Evolutionary conservation across 2,113 vertebrate genomes (phyloP).

Genomic region (Acrocephalus arundinaceus): DNA sequence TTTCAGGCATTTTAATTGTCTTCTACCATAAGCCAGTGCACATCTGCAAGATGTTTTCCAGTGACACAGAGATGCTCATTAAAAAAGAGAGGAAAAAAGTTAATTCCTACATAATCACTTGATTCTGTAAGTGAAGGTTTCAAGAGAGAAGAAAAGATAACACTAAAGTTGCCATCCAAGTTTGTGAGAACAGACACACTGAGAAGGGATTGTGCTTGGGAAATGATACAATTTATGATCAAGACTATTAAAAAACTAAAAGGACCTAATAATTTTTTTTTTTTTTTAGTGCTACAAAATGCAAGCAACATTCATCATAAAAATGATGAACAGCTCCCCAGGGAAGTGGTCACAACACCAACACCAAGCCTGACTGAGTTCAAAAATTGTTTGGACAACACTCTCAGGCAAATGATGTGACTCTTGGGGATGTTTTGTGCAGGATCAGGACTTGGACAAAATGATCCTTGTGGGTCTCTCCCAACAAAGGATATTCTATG

Average conservation of each 20-base stretch:
- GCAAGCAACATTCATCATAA: background rate
- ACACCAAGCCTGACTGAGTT: background rate
- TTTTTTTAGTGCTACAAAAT: background rate
- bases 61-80: background rate
- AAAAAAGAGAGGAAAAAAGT: background rate
- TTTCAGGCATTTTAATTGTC: background rate
- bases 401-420: background rate
- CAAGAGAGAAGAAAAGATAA: background rate
- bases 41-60: background rate
- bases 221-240: background rate
- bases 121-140: background rate
- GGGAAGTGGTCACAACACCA: background rate
- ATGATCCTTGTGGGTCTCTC: background rate
- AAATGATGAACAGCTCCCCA: background rate
- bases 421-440: background rate
- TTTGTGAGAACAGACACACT: background rate
- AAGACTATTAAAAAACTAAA: background rate
- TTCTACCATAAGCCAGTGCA: background rate
- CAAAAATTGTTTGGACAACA: background rate
- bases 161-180: background rate
- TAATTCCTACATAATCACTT: background rate
- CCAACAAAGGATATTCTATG: background rate
- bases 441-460: too few species aligned
- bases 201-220: background rate
- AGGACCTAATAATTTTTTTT: background rate